Conservation (phyloP, 2,113 vertebrate species). For the Pithys albifrons region DNA sequence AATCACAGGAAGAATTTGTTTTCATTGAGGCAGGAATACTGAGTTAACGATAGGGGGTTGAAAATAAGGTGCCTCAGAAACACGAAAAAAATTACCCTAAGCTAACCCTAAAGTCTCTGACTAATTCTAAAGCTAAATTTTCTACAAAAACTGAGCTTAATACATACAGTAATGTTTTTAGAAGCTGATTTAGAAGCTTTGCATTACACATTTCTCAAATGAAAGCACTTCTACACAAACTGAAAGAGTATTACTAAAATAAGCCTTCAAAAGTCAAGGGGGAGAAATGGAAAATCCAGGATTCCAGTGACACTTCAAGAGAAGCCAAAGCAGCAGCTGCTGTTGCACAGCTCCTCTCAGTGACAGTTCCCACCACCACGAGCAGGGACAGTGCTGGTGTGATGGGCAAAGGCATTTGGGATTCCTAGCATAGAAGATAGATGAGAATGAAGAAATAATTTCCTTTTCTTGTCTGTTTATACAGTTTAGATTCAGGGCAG, state of each 20-base stretch:
- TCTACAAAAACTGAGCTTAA: background rate
- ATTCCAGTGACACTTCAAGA: background rate
- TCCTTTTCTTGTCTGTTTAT: background rate
- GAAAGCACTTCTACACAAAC: background rate
- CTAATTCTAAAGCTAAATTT: background rate
- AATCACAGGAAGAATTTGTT: background rate
- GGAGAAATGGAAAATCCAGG: background rate
- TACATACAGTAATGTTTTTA: background rate
- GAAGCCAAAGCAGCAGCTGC: background rate
- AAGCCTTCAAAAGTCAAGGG: background rate
- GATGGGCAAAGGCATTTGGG: background rate
- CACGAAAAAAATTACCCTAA: background rate
- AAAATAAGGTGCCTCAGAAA: background rate
- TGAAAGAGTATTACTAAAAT: background rate
- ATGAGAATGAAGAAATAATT: background rate
- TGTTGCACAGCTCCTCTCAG: background rate
- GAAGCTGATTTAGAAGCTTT: background rate
- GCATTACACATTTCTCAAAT: background rate
- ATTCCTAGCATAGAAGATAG: background rate
- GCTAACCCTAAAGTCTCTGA: background rate
- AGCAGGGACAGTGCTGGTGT: accelerated
- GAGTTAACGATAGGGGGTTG: background rate
- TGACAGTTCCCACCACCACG: background rate
- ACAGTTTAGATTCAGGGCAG: background rate
- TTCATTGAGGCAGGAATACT: background rate